Conservation (phyloP, 2,113 vertebrate species). For the Mandrillus leucophaeus region DNA sequence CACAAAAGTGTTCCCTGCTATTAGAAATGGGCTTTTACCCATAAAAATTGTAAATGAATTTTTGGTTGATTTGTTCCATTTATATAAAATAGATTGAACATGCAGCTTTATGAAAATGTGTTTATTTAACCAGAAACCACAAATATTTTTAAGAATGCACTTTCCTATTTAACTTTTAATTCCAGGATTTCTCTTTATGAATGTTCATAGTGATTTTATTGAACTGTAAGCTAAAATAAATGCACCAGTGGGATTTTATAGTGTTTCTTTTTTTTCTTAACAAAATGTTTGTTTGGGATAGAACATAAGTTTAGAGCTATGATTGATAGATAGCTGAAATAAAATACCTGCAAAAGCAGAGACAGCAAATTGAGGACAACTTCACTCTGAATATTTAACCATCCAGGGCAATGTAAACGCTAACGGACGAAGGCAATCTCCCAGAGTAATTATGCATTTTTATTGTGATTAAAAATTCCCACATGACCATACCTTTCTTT, state of each 20-base stretch:
- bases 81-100: constrained; percentile 83
- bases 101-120: constrained; percentile 82
- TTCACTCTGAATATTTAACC: constrained; percentile 60
- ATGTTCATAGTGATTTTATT: constrained; percentile 73
- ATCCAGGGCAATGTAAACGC: constrained; percentile 46
- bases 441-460: constrained; percentile 70
- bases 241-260: constrained; percentile 25
- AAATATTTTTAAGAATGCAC: constrained; percentile 81
- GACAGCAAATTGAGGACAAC: constrained; percentile 39
- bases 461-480: constrained; percentile 65
- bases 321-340: constrained; percentile 42
- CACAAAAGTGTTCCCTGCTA: constrained; percentile 84
- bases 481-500: constrained; percentile 29
- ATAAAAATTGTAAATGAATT: constrained; percentile 87
- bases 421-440: constrained; percentile 22
- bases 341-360: constrained; percentile 40
- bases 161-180: constrained; percentile 79
- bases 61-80: constrained; percentile 86
- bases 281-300: constrained; percentile 55
- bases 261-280: not conserved
- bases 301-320: constrained; percentile 33
- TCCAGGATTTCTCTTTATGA: constrained; percentile 67
- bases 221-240: constrained; percentile 67
- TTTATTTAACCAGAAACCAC: constrained; percentile 84
- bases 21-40: constrained; percentile 81